A percentile compares a stretch with the other conserved stretches of the same genome.
phyloP scores from a whole-genome alignment of 2,113 vertebrate genomes.

The Fregetta grallaria region DNA sequence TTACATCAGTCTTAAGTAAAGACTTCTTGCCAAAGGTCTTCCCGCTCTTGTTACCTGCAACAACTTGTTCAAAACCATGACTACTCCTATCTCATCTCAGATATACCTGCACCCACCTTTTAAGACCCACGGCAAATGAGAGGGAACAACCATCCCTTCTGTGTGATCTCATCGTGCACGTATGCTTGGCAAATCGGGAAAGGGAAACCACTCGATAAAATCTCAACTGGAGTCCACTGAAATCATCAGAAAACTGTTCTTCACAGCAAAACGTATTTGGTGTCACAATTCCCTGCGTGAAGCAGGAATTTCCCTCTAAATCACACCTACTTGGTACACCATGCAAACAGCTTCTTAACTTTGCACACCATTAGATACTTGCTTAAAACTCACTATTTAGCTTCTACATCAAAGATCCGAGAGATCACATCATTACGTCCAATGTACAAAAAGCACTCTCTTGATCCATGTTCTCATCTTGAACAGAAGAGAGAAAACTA shows the following conservation, averaged over 20 bases:
- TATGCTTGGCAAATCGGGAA: neutral
- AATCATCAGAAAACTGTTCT: neutral
- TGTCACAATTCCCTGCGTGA: neutral
- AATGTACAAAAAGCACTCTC: neutral
- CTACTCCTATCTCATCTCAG: neutral
- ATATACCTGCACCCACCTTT: neutral
- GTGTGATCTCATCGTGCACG: neutral
- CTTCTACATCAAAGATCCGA: neutral
- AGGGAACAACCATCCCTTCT: neutral
- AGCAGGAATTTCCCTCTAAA: neutral
- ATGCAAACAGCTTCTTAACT: neutral
- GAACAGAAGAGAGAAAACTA: neutral
- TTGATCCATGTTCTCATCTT: neutral
- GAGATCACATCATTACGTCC: fast-evolving
- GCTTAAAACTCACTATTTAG: neutral
- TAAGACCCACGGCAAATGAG: neutral
- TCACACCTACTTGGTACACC: neutral
- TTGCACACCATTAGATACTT: fast-evolving
- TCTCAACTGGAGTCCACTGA: neutral
- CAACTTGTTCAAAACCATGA: neutral
- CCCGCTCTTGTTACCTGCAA: neutral
- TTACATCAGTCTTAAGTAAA: neutral
- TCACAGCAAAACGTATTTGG: neutral
- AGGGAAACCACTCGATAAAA: neutral
- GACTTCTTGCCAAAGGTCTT: neutral